A percentile compares a stretch with the other conserved stretches of the same genome.
Conservation (phyloP, 2,797 vertebrate genomes). For the Mus caroli region DNA sequence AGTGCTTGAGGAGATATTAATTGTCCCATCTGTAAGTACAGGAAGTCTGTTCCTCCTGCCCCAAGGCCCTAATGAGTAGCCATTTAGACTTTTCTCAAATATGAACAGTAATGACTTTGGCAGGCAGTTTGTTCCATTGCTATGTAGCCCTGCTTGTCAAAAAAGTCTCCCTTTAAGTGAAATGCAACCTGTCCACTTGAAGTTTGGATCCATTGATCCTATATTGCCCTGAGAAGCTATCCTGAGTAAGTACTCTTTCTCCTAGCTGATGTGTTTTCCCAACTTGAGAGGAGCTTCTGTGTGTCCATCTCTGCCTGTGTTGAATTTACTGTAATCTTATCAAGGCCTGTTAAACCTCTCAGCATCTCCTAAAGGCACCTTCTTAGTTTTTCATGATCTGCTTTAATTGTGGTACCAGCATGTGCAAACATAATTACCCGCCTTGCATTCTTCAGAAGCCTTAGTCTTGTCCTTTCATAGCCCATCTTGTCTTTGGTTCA, state of each 20-base stretch:
- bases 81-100: not conserved
- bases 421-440: not conserved
- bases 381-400: constrained; percentile 24
- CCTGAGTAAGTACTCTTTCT: not conserved
- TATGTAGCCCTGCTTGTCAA: not conserved
- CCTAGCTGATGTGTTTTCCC: not conserved
- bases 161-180: constrained; percentile 20
- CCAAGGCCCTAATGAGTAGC: not conserved
- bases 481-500: constrained; percentile 8
- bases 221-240: not conserved
- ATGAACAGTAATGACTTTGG: not conserved
- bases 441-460: not conserved
- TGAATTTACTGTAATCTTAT: not conserved
- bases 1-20: not conserved
- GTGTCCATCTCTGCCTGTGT: not conserved
- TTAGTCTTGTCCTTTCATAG: constrained; percentile 8
- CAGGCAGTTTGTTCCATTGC: not conserved
- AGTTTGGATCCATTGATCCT: not conserved
- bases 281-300: not conserved
- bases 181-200: not conserved
- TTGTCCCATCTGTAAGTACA: not conserved
- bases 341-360: not conserved
- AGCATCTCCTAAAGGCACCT: not conserved
- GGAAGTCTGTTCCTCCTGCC: not conserved
- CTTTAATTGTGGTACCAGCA: not conserved